These are phyloP conservation scores for Drosophila tristis DNA, from an alignment of 1,140 invertebrate species.

Conservation along the genomic window DNA sequence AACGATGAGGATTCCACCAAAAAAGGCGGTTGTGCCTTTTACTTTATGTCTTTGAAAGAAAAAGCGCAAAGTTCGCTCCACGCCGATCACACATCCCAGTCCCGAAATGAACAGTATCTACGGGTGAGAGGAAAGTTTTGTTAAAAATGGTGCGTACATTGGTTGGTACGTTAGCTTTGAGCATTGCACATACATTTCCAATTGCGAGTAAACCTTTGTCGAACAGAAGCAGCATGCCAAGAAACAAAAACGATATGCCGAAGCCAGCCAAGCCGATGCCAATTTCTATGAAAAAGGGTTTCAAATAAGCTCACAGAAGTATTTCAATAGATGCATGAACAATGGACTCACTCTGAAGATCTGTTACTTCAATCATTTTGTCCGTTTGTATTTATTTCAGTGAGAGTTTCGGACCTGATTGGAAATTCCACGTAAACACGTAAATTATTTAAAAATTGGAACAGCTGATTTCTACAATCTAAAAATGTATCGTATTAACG, in stretches of 20 bases:
- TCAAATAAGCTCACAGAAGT: slow-evolving; percentile 12
- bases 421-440: slow-evolving; percentile 68
- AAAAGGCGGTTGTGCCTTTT: slow-evolving; percentile 95
- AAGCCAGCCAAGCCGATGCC: slow-evolving; percentile 98
- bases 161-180: background rate
- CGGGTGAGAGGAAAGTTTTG: slow-evolving; percentile 87
- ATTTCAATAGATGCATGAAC: background rate
- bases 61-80: slow-evolving; percentile 97
- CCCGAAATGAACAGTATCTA: slow-evolving; percentile 94
- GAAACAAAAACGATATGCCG: slow-evolving; percentile 97
- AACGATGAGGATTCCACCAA: slow-evolving; percentile 97
- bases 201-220: slow-evolving; percentile 99
- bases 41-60: slow-evolving; percentile 99
- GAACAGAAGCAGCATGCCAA: slow-evolving; percentile 97
- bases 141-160: background rate
- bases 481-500: slow-evolving; percentile 57
- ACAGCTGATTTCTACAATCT: slow-evolving; percentile 40
- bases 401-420: slow-evolving; percentile 10
- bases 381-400: slow-evolving; percentile 23
- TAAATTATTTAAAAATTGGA: slow-evolving; percentile 41
- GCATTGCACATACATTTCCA: slow-evolving; percentile 93
- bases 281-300: slow-evolving; percentile 91
- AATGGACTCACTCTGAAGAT: slow-evolving; percentile 88
- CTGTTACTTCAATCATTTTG: slow-evolving; percentile 89
- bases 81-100: slow-evolving; percentile 97